Percentiles rank a stretch among this genome's conserved stretches.
Conservation (phyloP, 2,888 invertebrate species). For the Drosophila ustulata region DNA sequence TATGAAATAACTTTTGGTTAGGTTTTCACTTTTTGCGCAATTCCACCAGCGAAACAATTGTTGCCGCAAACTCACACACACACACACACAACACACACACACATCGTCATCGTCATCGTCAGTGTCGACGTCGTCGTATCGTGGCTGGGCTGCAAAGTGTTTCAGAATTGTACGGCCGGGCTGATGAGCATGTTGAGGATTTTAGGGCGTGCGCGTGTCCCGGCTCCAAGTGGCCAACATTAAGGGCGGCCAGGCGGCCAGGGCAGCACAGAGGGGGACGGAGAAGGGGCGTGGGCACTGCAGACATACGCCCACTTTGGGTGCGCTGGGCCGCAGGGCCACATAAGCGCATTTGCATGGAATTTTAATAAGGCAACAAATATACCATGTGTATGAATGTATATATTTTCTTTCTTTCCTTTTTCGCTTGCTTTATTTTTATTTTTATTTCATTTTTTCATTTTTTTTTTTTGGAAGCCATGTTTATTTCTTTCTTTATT, state of each 20-base stretch:
- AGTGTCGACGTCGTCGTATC: not conserved
- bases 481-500: constrained; percentile 39
- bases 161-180: constrained; percentile 47
- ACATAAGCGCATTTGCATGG: constrained; percentile 79
- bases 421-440: constrained; percentile 14
- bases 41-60: constrained; percentile 67
- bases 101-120: constrained; percentile 1
- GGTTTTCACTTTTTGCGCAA: constrained; percentile 66
- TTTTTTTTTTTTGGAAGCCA: constrained; percentile 42
- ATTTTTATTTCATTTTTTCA: constrained; percentile 23
- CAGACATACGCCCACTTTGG: constrained; percentile 44
- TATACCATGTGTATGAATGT: constrained; percentile 30
- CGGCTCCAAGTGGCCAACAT: constrained; percentile 54
- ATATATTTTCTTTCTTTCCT: constrained; percentile 20
- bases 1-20: constrained; percentile 76
- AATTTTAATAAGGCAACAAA: constrained; percentile 74
- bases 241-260: constrained; percentile 24
- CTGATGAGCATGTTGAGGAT: constrained; percentile 45
- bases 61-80: constrained; percentile 58
- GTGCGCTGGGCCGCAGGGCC: constrained; percentile 42
- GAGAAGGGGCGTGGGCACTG: not conserved
- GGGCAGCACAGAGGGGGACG: not conserved
- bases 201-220: constrained; percentile 47
- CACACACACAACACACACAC: constrained; percentile 18
- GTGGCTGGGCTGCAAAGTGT: constrained; percentile 37